Base-by-base conservation (phyloP, 1,140 invertebrate species). In the Halyomorpha halys region DNA sequence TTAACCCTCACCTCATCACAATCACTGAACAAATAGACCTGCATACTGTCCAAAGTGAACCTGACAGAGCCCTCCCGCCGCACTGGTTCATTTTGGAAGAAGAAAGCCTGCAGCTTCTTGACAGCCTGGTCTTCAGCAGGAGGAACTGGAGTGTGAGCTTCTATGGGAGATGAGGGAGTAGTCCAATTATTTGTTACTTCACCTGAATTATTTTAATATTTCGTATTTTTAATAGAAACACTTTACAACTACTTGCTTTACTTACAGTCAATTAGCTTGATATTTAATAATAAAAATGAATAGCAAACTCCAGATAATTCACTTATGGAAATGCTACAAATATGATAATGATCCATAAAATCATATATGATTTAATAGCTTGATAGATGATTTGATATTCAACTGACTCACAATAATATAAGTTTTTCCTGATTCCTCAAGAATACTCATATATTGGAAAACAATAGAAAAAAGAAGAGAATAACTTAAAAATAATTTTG, bases 21-120 rank as follows among this genome's bases (percentile, higher is more conserved):
- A 69, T 88, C 86, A 44, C 82, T 85, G 71, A 85, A 89, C 3
- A 90, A 73, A 70, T 82, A 82, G 1, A 90, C 64, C 68, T 84
- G 81, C 2, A 87, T 64, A 23, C 84, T 84, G 69, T 90, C 86
- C 27, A 88, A 74, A 9, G 78, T 79, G 64, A 86, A 78, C 66
- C 83, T 83, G 62, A 75, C 74, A 61, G 72, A 76, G 2, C 81
- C 70, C 66, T 83, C 81, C 66, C 81, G 82, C 59, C 80, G 75
- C 61, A 84, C 81, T 62, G 79, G 80, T 70, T 86, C 83, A 59
- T 81, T 80, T 66, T 83, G 81, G 39, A 81, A 82, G 59, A 90
- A 83, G 71, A 90, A 90, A 1, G 82, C 85, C 74, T 89, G 85
- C 2, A 89, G 71, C 69, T 83, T 87, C 69, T 81, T 81, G 0